Base-by-base conservation (phyloP, 2,888 invertebrate species). In the Dicyrtomina minuta region DNA sequence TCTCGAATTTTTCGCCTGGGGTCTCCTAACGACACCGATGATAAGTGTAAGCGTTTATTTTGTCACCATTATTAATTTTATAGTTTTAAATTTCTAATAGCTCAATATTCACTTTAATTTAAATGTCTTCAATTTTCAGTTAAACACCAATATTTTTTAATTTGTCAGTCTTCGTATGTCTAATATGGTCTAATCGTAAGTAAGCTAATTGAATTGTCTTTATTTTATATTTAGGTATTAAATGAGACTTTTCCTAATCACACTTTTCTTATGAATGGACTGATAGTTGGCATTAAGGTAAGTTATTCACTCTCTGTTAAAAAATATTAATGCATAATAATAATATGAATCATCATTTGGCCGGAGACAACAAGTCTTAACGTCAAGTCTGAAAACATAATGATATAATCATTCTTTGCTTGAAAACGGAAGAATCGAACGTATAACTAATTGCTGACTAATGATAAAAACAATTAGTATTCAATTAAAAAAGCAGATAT, bases 1-100 rank as follows among this genome's bases (percentile, higher is more conserved):
- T 86, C 86, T 99, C 84, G 99, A 99, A 85, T 99, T 98, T 85
- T 99, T 99, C 85, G 96, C 98, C 78, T 99, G 99, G 98, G 99
- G 99, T 66, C 87, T 99, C 78, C 88, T 99, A 76, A 99, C 98
- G 75, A 94, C 96, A 88, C 98, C 99, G 71, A 92, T 98, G 81
- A 99, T 99, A 84, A 85, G 87, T 77, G 90, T 90, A 82, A 84
- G 85, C 83, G 66, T 60, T 53, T 53, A 39, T 56, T 22, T 33
- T 33, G 33, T 33, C 4, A 33, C 33, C n/a, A n/a, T n/a, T n/a
- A n/a, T n/a, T n/a, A 12, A 43, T 43, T 43, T 43, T 13, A 10
- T 43, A 12, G 10, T 43, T 10, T 13, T 43, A 43, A n/a, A 39
- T 61, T 26, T 60, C 4, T n/a, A n/a, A 39, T 24, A 44, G 15